Conservation (phyloP, 2,888 invertebrate species). For the Dinocampus coccinellae region DNA sequence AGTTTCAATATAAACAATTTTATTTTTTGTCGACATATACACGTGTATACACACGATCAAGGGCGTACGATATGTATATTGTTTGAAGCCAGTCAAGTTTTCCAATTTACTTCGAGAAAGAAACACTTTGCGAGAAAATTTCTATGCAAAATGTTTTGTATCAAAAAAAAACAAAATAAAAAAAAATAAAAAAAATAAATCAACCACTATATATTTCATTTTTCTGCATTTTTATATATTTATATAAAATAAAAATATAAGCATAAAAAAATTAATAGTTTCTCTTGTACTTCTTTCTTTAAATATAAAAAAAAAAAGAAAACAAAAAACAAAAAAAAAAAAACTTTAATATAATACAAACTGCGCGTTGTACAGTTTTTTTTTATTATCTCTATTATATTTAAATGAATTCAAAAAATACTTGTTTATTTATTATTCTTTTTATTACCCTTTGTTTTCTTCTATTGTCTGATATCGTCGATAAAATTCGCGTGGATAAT, state of each 20-base stretch:
- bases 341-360: no score
- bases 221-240: no score
- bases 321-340: no score
- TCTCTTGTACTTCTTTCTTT: no score
- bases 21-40: constrained; percentile 32
- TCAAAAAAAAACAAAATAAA: neutral
- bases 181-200: constrained; percentile 19
- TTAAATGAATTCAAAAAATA: no score
- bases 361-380: no score
- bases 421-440: no score
- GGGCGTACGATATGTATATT: neutral
- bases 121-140: constrained; percentile 48
- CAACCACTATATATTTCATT: neutral
- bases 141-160: constrained; percentile 49
- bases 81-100: constrained; percentile 48
- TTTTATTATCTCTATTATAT: neutral
- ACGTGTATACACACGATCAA: neutral
- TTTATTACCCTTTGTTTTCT: no score
- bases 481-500: neutral
- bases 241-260: no score
- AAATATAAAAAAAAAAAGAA: no score
- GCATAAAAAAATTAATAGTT: no score
- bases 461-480: neutral
- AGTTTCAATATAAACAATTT: constrained; percentile 45
- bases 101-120: constrained; percentile 51